Conservation (phyloP, 2,888 invertebrate genomes). For the Rhopalosiphum nymphaeae region DNA sequence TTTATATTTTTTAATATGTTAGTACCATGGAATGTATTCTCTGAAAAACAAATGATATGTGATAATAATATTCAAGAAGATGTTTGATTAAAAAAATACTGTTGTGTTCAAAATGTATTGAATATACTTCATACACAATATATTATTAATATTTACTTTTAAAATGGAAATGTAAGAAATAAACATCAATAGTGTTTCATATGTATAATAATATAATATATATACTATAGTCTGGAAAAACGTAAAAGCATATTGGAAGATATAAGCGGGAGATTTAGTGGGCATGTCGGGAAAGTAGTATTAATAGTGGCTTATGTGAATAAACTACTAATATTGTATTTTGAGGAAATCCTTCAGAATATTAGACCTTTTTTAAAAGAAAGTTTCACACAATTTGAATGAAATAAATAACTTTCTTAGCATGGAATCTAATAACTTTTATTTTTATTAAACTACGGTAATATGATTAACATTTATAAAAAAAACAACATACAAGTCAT, state of each 20-base stretch:
- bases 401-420: background rate
- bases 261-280: slow-evolving; percentile 36
- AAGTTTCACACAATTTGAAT: background rate
- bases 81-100: background rate
- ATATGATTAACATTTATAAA: background rate
- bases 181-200: slow-evolving; percentile 12
- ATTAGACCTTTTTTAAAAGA: background rate
- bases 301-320: slow-evolving; percentile 38
- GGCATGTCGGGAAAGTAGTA: slow-evolving; percentile 38
- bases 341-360: background rate
- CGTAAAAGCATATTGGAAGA: slow-evolving; percentile 28
- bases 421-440: background rate
- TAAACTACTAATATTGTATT: slow-evolving; percentile 29
- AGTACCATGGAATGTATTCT: background rate
- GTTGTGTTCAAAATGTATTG: background rate
- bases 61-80: background rate
- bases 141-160: background rate
- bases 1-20: background rate
- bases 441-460: background rate
- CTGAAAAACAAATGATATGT: background rate
- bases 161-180: background rate
- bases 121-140: background rate
- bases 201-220: background rate
- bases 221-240: background rate
- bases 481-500: background rate